Conservation (phyloP, 2,113 vertebrate genomes). For the Ciconia boyciana region DNA sequence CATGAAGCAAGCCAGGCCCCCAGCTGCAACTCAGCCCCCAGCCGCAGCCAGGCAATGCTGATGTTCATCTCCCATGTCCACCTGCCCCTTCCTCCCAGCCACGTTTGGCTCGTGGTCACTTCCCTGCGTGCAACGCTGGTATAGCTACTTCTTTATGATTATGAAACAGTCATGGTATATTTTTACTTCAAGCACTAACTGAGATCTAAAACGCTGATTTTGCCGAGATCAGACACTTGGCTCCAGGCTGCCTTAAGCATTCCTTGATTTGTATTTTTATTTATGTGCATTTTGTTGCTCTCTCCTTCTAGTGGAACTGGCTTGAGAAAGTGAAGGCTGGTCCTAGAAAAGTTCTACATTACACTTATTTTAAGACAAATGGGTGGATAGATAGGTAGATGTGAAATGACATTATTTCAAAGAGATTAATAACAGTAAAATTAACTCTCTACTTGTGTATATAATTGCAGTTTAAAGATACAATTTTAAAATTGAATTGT, state of each 20-base stretch:
- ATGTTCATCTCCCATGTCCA: neutral
- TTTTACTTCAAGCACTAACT: neutral
- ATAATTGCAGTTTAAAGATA: neutral
- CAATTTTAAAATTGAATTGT: neutral
- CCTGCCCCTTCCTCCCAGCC: neutral
- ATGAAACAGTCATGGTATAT: neutral
- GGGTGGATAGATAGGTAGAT: neutral
- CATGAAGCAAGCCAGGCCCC: neutral
- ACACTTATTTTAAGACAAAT: neutral
- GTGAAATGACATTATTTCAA: neutral
- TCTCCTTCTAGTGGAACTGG: neutral
- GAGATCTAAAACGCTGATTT: neutral
- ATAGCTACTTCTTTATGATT: neutral
- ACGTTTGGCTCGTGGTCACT: neutral
- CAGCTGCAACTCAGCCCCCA: neutral
- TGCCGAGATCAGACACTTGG: neutral
- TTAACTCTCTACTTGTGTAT: neutral
- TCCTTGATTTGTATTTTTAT: neutral
- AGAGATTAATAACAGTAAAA: neutral
- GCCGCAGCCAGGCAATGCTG: neutral
- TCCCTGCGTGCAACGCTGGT: neutral
- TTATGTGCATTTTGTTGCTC: neutral
- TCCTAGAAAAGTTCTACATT: neutral
- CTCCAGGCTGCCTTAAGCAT: neutral
- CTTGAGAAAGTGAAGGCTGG: neutral